Evolutionary conservation across 2,113 vertebrate genomes (phyloP).

Genomic region (Beaufortia kweichowensis): DNA sequence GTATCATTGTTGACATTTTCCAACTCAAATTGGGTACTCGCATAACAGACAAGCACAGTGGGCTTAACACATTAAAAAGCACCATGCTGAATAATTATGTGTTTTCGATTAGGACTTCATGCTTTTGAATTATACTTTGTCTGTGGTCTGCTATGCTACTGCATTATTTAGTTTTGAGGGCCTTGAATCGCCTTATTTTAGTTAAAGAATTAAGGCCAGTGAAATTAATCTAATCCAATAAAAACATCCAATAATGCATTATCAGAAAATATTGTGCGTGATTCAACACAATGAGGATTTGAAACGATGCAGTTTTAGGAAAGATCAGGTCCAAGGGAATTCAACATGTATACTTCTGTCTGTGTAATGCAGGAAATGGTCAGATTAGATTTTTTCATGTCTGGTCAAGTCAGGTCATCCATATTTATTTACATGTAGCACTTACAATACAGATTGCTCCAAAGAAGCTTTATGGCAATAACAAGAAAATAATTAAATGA

Average conservation of each 20-base stretch:
- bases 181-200: not conserved
- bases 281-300: no score
- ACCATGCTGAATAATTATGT: not conserved
- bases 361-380: not conserved
- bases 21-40: not conserved
- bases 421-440: no score
- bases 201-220: no score
- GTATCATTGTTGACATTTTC: not conserved
- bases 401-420: no score
- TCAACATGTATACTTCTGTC: not conserved
- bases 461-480: no score
- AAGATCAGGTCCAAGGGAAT: not conserved
- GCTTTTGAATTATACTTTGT: not conserved
- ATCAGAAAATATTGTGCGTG: no score
- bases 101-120: not conserved
- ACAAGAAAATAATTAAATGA: no score
- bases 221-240: not conserved
- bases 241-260: not conserved
- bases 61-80: no score
- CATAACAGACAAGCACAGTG: not conserved
- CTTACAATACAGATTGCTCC: no score
- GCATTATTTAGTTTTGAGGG: not conserved
- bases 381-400: no score
- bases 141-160: not conserved
- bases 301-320: no score